Base-by-base conservation (phyloP, 2,888 invertebrate species). In the Megalurothrips usitatus region DNA sequence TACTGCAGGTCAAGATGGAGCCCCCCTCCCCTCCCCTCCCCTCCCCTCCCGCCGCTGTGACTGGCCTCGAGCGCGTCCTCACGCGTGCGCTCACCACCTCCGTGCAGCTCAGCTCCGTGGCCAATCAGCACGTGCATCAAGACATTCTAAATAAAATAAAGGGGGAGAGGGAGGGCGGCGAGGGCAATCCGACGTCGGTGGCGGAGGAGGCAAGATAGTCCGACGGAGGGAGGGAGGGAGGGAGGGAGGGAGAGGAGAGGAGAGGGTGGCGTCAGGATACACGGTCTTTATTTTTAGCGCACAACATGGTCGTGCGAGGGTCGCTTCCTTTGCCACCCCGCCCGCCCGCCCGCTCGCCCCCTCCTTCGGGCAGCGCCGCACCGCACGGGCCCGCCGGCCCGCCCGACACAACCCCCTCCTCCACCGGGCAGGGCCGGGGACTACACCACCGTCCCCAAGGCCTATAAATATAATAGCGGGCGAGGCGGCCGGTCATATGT, bases 271-370 rank as follows among this genome's bases (percentile, higher is more conserved):
- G 68, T 75, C 68, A 58, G 14, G 58, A 58, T 58, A 8, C 58
- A 75, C 68, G 26, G 26, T 43, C 68, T n/a, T n/a, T 75, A 75
- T 75, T 75, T 75, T 75, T 75, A 75, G 68, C 68, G 68, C 68
- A 75, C 68, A 75, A 75, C 68, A 75, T 75, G 68, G 68, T 75
- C 68, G 68, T 12, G 26, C 68, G 68, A 26, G 68, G 68, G 68
- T 75, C 68, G 68, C 68, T 75, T 23, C 68, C 68, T 75, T 75
- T 75, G 10, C 68, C 68, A 8, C 68, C 68, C 9, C 68, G 23
- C 23, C 23, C 68, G n/a, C 0, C 68, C 1, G n/a, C n/a, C 63
- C 63, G 3, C 68, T 23, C 68, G n/a, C 14, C 52, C 52, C 52
- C 52, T 43, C 34, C 34, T 43, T 43, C 52, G 52, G 58, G 58